Evolutionary conservation across 2,113 vertebrate species (phyloP).

Genomic region (Apeltes quadracus): DNA sequence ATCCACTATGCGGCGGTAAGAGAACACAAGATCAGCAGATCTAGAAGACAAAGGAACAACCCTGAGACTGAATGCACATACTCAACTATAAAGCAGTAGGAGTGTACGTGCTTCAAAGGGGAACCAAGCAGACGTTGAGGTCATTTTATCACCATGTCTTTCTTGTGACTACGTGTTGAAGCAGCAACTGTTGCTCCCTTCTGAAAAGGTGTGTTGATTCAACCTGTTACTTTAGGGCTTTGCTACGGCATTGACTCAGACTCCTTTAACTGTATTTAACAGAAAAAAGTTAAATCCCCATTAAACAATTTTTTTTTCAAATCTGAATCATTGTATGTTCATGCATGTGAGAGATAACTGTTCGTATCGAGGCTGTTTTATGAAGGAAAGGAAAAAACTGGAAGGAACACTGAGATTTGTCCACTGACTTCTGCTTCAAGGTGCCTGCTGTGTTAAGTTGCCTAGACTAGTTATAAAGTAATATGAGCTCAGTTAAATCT

Average conservation of each 20-base stretch:
- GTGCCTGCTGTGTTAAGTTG: too few relatives aligned
- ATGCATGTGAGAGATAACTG: too few relatives aligned
- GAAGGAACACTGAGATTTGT: too few relatives aligned
- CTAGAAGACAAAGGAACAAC: background rate
- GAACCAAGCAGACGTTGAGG: background rate
- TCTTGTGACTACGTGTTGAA: background rate
- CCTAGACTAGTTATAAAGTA: too few relatives aligned
- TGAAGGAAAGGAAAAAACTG: too few relatives aligned
- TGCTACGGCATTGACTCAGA: background rate
- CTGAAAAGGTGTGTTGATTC: background rate
- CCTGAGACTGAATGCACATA: background rate
- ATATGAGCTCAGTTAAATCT: too few relatives aligned
- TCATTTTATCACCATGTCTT: background rate
- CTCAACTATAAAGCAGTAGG: conserved; percentile 18
- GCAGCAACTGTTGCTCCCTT: background rate
- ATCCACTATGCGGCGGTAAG: conserved; percentile 5
- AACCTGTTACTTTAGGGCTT: background rate
- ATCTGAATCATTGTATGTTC: background rate
- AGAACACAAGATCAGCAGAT: background rate
- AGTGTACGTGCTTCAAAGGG: background rate
- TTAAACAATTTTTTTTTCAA: background rate
- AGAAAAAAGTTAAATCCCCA: background rate
- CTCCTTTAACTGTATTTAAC: background rate
- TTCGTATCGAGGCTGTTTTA: too few relatives aligned
- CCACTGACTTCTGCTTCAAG: too few relatives aligned